Evolutionary conservation across 2,888 invertebrate genomes (phyloP), one percentile per base, ranked within the genome.

Genomic region (Leptarthrus brevirostris): DNA sequence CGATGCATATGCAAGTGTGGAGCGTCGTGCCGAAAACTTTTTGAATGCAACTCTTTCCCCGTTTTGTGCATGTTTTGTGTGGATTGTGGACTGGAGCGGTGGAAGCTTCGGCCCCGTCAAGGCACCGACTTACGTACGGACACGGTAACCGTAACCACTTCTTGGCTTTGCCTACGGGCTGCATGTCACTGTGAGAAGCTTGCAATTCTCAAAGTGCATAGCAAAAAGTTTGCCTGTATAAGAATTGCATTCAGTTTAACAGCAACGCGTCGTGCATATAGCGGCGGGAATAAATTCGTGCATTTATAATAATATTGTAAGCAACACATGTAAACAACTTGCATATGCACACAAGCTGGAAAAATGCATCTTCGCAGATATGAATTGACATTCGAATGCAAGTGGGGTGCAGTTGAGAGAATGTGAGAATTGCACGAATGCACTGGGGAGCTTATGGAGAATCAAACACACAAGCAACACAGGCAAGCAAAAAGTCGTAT

Each of bases 391-490:
- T 52, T 52, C 52, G 10, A 22, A 47, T 66, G 66, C 47, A 66
- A 69, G 70, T 75, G 53, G 73, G 73, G 70, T 73, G 73, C 70
- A 71, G 70, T 20, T 20, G 52, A 54, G 72, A 58, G 70, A 75
- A 70, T 75, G 69, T 74, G 73, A 64, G 73, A 74, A 75, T 54
- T 74, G 72, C 75, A 75, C 26, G 54, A 71, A 74, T 75, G 72
- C 74, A 74, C 56, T 74, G 74, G 75, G 74, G 75, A 75, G 73
- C 75, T 56, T 56, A 54, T 61, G 61, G 44, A 26, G 54, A 34
- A 53, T 49, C 44, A 66, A 66, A 66, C 26, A 47, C 16, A 47
- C 47, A 64, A 8, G 12, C 3, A 66, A 47, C 24, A 66, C 14
- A 47, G 20, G n/a, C 2, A 47, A 16, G 12, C 14, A 66, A 24